Base-by-base conservation (phyloP, 2,113 vertebrate genomes). In the Colaptes auratus region DNA sequence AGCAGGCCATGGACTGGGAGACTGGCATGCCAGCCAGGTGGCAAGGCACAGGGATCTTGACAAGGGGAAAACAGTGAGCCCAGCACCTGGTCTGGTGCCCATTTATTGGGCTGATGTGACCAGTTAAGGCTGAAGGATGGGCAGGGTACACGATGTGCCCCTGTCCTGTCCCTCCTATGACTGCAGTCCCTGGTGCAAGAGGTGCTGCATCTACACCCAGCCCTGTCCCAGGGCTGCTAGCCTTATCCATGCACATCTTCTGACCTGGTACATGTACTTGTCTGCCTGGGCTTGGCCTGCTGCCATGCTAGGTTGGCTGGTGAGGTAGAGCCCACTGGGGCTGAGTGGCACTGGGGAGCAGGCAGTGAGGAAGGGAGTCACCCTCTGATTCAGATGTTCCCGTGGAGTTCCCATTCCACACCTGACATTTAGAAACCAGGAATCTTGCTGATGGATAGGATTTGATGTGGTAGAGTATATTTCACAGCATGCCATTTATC, bases 391-490 rank as follows among this genome's bases (percentile, higher is more conserved):
- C 93, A 81, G 91, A 46, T 65, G 65, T 78, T 94, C 58, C 72
- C 1, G 10, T 61, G 76, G 35, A 88, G 44, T 90, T 88, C 77
- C 56, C 0, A 0, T 79, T 91, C 58, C 66, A 42, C 73, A 91
- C 59, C 79, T 86, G 94, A 90, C 77, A 88, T 95, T 90, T 90
- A 82, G 88, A 95, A 95, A 90, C 70, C 73, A 92, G 80, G 91
- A 95, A 95, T 96, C 88, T 79, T 81, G 73, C 90, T 97, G 95
- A 96, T 95, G 95, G 85, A 96, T 95, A 92, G 95, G 80, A 92
- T 92, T 84, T 72, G 90, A 84, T 90, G 88, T 46, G 72, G 90
- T 88, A 77, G 76, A 96, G 94, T 96, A 72, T 96, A 95, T 97
- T 97, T 95, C 90, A 94, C 50, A 78, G 65, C 21, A 30, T 90